These are phyloP conservation scores for Nebria ingens DNA, from an alignment of 1,140 invertebrate genomes.

Conservation along the genomic window DNA sequence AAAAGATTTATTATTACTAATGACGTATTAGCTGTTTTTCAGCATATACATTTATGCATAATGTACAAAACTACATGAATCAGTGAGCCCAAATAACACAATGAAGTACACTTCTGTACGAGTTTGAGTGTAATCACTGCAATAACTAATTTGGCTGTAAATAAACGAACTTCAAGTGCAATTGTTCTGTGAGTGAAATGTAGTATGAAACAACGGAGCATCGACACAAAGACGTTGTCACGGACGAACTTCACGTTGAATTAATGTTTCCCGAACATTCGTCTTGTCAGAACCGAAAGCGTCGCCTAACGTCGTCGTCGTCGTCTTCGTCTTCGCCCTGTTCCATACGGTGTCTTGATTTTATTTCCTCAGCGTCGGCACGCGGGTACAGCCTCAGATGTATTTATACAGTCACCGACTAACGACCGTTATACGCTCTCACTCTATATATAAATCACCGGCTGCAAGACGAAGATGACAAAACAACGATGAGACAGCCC, in stretches of 20 bases:
- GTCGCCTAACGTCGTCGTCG: neutral
- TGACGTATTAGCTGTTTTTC: no score
- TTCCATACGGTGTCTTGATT: neutral
- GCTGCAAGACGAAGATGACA: neutral
- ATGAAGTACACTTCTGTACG: no score
- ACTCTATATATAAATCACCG: slow-evolving; percentile 1
- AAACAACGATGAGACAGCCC: neutral
- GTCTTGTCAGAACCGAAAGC: slow-evolving; percentile 2
- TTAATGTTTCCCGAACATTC: slow-evolving; percentile 9
- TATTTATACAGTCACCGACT: slow-evolving; percentile 1
- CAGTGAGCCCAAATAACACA: no score
- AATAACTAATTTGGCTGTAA: neutral
- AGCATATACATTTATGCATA: no score
- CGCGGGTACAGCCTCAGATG: slow-evolving; percentile 1
- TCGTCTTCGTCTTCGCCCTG: neutral
- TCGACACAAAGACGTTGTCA: slow-evolving; percentile 4
- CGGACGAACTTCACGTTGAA: slow-evolving; percentile 1
- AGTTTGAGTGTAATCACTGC: no score
- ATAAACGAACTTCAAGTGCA: neutral
- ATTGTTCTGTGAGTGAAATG: slow-evolving; percentile 1
- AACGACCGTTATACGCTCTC: slow-evolving; percentile 3
- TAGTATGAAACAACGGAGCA: slow-evolving; percentile 7
- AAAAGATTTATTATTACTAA: no score
- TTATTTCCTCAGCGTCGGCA: slow-evolving; percentile 1
- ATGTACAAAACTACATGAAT: no score